Evolutionary conservation across 2,888 invertebrate genomes (phyloP).

Genomic region (Blera fallax): DNA sequence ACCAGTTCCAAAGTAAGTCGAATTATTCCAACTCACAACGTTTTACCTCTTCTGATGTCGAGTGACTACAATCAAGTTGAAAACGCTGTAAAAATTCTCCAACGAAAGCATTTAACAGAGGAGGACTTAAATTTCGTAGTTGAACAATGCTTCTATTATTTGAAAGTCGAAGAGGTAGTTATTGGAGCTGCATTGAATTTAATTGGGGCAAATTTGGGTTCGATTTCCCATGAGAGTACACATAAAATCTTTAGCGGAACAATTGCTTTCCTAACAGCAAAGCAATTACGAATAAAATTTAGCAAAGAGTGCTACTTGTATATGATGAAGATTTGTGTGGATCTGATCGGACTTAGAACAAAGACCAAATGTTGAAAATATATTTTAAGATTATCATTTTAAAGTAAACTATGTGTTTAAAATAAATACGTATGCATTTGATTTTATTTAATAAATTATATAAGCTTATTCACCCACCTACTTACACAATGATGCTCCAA

Average conservation of each 20-base stretch:
- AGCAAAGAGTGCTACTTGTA: slow-evolving; percentile 24
- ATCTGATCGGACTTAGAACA: background rate
- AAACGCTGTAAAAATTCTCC: slow-evolving; percentile 37
- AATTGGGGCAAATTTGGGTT: slow-evolving; percentile 16
- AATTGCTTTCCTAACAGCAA: slow-evolving; percentile 3
- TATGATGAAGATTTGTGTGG: slow-evolving; percentile 27
- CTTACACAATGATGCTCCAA: background rate
- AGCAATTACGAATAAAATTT: background rate
- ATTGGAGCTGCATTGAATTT: slow-evolving; percentile 44
- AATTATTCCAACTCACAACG: slow-evolving; percentile 5
- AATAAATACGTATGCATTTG: background rate
- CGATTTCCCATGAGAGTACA: slow-evolving; percentile 1
- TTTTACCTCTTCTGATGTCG: slow-evolving; percentile 43
- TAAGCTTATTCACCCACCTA: background rate
- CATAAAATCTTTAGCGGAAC: slow-evolving; percentile 4
- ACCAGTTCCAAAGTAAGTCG: slow-evolving; percentile 1
- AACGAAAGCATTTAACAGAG: slow-evolving; percentile 19
- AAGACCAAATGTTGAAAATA: background rate
- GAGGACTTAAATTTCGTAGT: slow-evolving; percentile 47
- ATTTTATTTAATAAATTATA: background rate
- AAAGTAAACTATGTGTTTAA: background rate
- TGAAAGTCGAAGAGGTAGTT: slow-evolving; percentile 14
- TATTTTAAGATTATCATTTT: background rate
- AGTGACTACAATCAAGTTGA: slow-evolving; percentile 51
- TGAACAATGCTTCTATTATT: slow-evolving; percentile 15